Conservation (phyloP, 2,888 invertebrate genomes). For the Oligia strigilis region DNA sequence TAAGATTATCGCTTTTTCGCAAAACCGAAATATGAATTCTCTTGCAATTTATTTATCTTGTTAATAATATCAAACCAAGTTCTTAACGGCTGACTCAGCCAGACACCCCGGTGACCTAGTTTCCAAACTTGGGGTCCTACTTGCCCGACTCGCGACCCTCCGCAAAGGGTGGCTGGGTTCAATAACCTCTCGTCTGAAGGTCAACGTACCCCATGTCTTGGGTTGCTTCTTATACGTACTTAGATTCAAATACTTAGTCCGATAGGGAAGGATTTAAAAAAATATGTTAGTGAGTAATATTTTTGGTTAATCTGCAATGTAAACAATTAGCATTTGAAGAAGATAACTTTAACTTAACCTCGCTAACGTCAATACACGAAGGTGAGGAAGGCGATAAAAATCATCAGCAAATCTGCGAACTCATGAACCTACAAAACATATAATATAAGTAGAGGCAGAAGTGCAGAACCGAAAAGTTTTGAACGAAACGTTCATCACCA, state of each 20-base stretch:
- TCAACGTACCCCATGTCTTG: slow-evolving; percentile 62
- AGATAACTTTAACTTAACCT: not conserved
- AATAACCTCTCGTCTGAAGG: slow-evolving; percentile 72
- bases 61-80: slow-evolving; percentile 21
- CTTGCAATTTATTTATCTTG: not conserved
- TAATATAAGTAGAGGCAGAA: too few species aligned
- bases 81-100: slow-evolving; percentile 10
- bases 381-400: not conserved
- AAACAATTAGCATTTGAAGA: slow-evolving; percentile 3
- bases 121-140: slow-evolving; percentile 63
- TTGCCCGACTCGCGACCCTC: slow-evolving; percentile 64
- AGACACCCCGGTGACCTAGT: slow-evolving; percentile 68
- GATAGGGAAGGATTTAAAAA: too few species aligned
- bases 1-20: not conserved
- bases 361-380: not conserved
- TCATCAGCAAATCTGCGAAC: not conserved
- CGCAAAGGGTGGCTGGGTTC: slow-evolving; percentile 70
- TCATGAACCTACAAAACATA: not conserved
- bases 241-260: slow-evolving; percentile 1
- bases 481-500: not conserved
- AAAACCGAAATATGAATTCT: not conserved
- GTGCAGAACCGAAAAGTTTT: not conserved
- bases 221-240: not conserved
- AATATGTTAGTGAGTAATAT: not conserved
- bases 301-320: not conserved